Evolutionary conservation across 2,888 invertebrate species (phyloP), one percentile per base, ranked within the genome.

Genomic region (Diloba caeruleocephala): DNA sequence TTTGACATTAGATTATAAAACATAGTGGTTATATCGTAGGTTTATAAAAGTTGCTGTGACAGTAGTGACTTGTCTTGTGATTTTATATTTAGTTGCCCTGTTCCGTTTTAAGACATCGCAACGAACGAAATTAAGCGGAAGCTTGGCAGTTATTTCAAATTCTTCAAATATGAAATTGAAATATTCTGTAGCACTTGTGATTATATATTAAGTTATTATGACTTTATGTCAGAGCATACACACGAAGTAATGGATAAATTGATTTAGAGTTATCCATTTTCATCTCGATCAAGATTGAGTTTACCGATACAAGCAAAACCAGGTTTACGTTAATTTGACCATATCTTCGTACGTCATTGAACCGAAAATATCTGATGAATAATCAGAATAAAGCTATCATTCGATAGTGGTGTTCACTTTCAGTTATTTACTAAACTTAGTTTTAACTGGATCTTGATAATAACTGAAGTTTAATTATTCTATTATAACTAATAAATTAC

Each of bases 1-100:
- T 76, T 80, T 84, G 84, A 86, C 81, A 77, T 78, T 84, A 87
- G 81, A 79, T 79, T 83, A 66, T 62, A 19, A 19, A 19, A 19
- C 13, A 66, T 81, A 80, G 79, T 67, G 79, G 76, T 63, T 74
- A 78, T 75, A 80, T 60, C 70, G 77, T 84, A 82, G 80, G 64
- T 76, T 71, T 71, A 63, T 41, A 58, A 74, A 71, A 75, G 76
- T 78, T 76, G 70, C 76, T 79, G 75, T 77, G 74, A 78, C 76
- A 41, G 64, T 76, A 71, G 78, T 74, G 70, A 79, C 76, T 74
- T 62, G 62, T 78, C 71, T 77, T 82, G 79, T 82, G 79, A 81
- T 78, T 78, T 72, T 72, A 77, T 70, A 69, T 74, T 78, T 70
- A 77, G 72, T 73, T 76, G 59, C 58, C 45, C 65, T 58, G 31